These are phyloP conservation scores for Daubentonia madagascariensis DNA, from an alignment of 2,113 vertebrate species.

Conservation along the genomic window DNA sequence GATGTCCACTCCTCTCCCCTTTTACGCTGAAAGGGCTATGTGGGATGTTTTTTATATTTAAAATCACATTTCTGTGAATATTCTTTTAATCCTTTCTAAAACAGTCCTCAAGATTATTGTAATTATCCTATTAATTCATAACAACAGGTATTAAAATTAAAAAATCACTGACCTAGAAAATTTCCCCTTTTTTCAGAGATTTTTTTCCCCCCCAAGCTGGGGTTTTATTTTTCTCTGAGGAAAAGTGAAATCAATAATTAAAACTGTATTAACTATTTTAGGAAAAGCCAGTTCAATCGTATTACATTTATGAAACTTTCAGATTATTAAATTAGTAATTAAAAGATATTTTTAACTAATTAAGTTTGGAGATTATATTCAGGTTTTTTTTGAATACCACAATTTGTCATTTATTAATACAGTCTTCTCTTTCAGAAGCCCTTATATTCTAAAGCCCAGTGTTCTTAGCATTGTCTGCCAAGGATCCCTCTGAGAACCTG, in stretches of 20 bases:
- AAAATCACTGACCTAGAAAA: slow-evolving; percentile 36
- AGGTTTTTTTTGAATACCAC: not conserved
- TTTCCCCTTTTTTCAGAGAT: not conserved
- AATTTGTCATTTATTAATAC: not conserved
- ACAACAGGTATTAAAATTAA: not conserved
- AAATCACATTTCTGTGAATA: slow-evolving; percentile 34
- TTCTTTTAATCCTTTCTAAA: slow-evolving; percentile 45
- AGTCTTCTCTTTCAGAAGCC: not conserved
- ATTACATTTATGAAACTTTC: not conserved
- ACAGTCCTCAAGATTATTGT: not conserved
- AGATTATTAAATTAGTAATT: slow-evolving; percentile 5
- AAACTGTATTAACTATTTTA: not conserved
- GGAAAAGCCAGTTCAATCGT: not conserved
- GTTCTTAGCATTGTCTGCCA: not conserved
- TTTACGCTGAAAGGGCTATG: not conserved
- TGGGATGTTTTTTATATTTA: not conserved
- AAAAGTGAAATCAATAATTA: slow-evolving; percentile 47
- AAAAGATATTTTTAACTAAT: slow-evolving; percentile 33
- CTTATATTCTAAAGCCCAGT: not conserved
- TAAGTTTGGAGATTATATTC: not conserved
- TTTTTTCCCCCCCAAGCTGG: too few species aligned
- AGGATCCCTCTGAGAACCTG: not conserved
- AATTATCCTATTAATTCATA: slow-evolving; percentile 10
- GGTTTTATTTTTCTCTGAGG: not conserved
- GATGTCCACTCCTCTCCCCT: not conserved